Evolutionary conservation across 2,888 invertebrate species (phyloP), one percentile per base, ranked within the genome.

Genomic region (Stramonita haemastoma): DNA sequence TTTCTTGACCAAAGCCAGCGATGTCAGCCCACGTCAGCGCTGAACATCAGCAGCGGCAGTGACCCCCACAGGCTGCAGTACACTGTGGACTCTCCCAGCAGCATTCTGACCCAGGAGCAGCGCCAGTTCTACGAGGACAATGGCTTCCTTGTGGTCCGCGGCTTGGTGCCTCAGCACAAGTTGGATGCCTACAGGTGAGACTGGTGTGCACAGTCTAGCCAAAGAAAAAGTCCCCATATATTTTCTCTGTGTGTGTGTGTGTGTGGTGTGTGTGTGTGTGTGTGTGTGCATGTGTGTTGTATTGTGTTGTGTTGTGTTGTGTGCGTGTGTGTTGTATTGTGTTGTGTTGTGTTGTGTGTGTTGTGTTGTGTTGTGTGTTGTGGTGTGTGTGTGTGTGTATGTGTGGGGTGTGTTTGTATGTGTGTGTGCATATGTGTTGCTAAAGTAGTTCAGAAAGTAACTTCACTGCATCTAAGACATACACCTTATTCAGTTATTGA

Each of bases 101-200:
- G 60, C n/a, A 17, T 85, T 22, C 92, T 94, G 22, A 92, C 93
- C 13, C 77, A 87, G 36, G 93, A 93, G 77, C 97, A 98, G 95
- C 95, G 97, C 60, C 94, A 96, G 89, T 98, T 97, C 95, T 98
- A 98, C 94, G 97, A 98, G 92, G 97, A 97, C 87, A 98, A 98
- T 96, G 98, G 98, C 0, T 98, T 97, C 94, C 94, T 98, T 29
- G 97, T 98, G 0, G 97, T 98, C 87, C 97, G 97, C 89, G 97
- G 97, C 87, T 96, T 98, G 29, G 97, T 98, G 29, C 96, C 97
- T 22, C 96, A 97, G 92, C 95, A 97, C 29, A 96, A 97, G 17
- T 94, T 98, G 2, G 97, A 98, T 85, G 96, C 96, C 94, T 98
- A 97, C 96, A 97, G 97, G 97, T 97, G 96, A 96, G 96, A 32